Base-by-base conservation (phyloP, 2,113 vertebrate genomes). In the Triplophysa siluroides region DNA sequence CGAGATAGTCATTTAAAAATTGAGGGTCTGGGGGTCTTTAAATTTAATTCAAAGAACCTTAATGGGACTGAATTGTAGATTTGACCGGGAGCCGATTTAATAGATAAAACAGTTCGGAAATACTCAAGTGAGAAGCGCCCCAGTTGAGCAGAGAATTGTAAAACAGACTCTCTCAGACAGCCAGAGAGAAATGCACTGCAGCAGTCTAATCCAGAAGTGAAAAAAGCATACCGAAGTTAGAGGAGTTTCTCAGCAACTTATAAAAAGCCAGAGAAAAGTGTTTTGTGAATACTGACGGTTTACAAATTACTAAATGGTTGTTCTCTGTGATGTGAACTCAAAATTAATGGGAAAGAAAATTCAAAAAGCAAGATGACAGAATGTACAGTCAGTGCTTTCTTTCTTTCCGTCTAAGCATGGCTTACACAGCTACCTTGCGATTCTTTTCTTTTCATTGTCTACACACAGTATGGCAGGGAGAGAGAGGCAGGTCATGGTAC, bases 301-400 rank as follows among this genome's bases (percentile, higher is more conserved):
- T 75, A 75, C 62, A 75, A 75, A 75, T 75, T 21, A 75, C 38
- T 63, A 63, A 75, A 63, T 62, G 73, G 45, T 75, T 75, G 60
- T 75, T 47, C 71, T 61, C 13, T 73, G 33, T 61, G 10, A 75
- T 63, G 58, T 26, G 23, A 60, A 60, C 21, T 47, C 6, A 7
- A 75, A 63, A 75, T 75, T 63, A 62, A 75, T 75, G 58, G 58
- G 13, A 11, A 11, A 0, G 26, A 70, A n/a, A n/a, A 2, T 19
- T 72, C 54, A 18, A 41, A 73, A 73, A 23, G 33, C 58, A 38
- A 60, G 16, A 21, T 75, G 73, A 62, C 45, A 77, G 60, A 63
- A 77, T 77, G 62, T 66, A 77, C 45, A 77, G 62, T 75, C 73
- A 63, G 41, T 75, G 60, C 56, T 75, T 75, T 75, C 73, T 75